phyloP scores from a whole-genome alignment of 2,888 invertebrate genomes.

The Pyrrhosoma nymphula region DNA sequence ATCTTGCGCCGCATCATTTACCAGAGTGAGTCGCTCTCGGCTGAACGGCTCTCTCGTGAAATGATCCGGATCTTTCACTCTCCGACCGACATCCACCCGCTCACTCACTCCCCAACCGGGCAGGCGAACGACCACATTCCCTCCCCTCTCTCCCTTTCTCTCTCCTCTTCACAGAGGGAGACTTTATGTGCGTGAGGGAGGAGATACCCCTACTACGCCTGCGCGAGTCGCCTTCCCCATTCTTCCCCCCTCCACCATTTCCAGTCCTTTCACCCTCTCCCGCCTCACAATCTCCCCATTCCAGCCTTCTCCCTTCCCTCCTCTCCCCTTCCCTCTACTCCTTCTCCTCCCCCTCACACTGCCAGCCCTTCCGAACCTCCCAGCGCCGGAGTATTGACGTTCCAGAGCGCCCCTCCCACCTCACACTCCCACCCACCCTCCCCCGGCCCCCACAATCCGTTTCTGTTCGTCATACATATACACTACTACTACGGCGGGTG shows the following conservation, averaged over 20 bases:
- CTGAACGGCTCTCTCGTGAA: background rate
- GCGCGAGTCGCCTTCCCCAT: background rate
- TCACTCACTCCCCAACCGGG: background rate
- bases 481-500: background rate
- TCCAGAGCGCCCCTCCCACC: conserved; percentile 58
- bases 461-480: background rate
- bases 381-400: conserved; percentile 53
- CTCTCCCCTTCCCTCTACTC: background rate
- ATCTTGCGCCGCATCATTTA: background rate
- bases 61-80: background rate
- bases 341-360: conserved; percentile 23
- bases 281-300: background rate
- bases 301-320: background rate
- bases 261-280: background rate
- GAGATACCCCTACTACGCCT: background rate
- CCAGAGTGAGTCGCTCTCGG: background rate
- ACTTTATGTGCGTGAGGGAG: background rate
- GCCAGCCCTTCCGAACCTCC: background rate
- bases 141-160: background rate
- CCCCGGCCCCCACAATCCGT: background rate
- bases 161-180: background rate
- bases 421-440: background rate
- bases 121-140: conserved; percentile 2
- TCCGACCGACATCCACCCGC: background rate
- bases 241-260: background rate